Conservation (phyloP, 1,140 invertebrate genomes). For the Bathynomus jamesi region DNA sequence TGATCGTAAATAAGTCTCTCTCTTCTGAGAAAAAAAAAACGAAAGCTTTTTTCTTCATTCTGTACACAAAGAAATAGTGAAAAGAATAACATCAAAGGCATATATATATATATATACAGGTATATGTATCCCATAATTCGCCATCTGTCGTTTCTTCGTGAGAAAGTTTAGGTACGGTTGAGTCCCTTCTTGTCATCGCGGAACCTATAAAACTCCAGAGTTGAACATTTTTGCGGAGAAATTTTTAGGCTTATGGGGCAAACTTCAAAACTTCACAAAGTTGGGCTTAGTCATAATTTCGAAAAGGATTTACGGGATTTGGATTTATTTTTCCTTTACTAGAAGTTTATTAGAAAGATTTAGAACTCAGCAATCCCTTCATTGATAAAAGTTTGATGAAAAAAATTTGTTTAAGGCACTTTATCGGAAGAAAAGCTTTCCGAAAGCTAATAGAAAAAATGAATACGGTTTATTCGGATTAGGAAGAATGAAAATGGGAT, state of each 20-base stretch:
- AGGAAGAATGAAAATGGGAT: too few species aligned
- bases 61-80: too few species aligned
- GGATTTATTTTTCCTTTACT: background rate
- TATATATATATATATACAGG: background rate
- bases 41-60: too few species aligned
- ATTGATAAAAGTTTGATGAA: conserved; percentile 1
- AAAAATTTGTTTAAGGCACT: too few species aligned
- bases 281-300: background rate
- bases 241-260: background rate
- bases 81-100: too few species aligned
- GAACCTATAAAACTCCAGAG: background rate
- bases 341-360: background rate
- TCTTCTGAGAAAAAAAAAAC: too few species aligned
- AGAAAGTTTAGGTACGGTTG: background rate
- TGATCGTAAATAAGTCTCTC: too few species aligned
- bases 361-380: background rate
- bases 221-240: background rate
- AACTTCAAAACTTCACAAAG: background rate
- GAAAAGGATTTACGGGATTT: background rate
- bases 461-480: too few species aligned
- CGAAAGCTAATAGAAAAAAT: too few species aligned
- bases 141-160: background rate
- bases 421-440: too few species aligned
- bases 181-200: background rate
- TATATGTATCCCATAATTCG: background rate